phyloP scores from a whole-genome alignment of 2,797 vertebrate species.

The Aselliscus stoliczkanus region DNA sequence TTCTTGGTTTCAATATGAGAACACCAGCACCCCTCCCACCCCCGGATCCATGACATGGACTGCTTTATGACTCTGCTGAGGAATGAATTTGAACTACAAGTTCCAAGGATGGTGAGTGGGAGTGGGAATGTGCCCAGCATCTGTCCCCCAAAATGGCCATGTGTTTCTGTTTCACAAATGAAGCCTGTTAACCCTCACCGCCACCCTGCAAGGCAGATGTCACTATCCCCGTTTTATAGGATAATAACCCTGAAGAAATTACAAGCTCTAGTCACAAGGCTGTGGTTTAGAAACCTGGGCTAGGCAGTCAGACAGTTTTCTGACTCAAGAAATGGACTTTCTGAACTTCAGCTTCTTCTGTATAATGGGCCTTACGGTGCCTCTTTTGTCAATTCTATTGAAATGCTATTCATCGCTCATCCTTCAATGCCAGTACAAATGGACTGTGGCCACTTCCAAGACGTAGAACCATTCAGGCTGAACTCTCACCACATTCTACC shows the following conservation, averaged over 20 bases:
- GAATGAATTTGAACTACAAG: slow-evolving; percentile 1
- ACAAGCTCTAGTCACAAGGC: not conserved
- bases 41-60: not conserved
- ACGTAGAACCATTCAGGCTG: not conserved
- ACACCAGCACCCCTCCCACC: not conserved
- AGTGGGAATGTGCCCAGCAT: not conserved
- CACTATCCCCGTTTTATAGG: not conserved
- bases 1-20: not conserved
- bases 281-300: not conserved
- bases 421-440: not conserved
- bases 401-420: not conserved
- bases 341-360: not conserved
- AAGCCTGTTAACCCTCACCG: not conserved
- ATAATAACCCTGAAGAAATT: not conserved
- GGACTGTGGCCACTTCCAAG: not conserved
- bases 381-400: not conserved
- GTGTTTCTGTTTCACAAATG: not conserved
- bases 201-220: not conserved
- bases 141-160: not conserved
- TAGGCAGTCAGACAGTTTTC: not conserved
- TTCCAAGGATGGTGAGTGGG: slow-evolving; percentile 18
- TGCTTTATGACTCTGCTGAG: not conserved
- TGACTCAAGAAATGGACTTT: not conserved
- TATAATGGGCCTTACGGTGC: not conserved
- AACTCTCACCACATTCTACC: not conserved